Base-by-base conservation (phyloP, 2,113 vertebrate genomes). In the Dicaeum eximium region DNA sequence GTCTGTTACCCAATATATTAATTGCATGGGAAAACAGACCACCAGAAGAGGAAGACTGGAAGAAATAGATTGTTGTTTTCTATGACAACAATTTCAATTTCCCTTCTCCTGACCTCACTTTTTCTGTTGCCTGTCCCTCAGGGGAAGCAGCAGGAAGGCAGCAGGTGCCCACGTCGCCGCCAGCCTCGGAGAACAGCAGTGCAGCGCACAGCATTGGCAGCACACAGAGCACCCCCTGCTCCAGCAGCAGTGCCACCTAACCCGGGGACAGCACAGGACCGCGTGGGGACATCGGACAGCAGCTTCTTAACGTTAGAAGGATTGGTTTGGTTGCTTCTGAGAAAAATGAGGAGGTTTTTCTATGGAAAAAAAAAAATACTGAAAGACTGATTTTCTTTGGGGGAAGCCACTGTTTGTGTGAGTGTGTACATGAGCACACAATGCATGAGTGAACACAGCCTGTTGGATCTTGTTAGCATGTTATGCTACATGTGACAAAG, bases 181-280 rank as follows among this genome's bases (percentile, higher is more conserved):
- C 98, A 0, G 98, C 97, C 91, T 99, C 99, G 0, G 99, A 99
- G 84, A 99, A 99, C 98, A 99, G 99, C 98, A 99, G 99, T 0
- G 98, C 98, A 0, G 99, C 99, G 1, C 99, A 98, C 97, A 99
- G 99, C 89, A 98, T 99, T 0, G 99, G 99, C 96, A 99, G 99
- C 98, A 99, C 99, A 0, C 99, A 99, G 91, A 99, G 99, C 98
- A 99, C 99, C 0, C 99, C 99, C 33, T 99, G 99, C 84, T 99
- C 99, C 86, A 99, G 99, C 98, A 99, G 98, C 98, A 99, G 99
- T 90, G 98, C 98, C 0, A 98, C 99, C 90, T 99, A 99, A 98
- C 97, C 53, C 2, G 53, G 11, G 15, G 7, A 6, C 65, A 80
- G 40, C 86, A 7, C n/a, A 57, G 53, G 86, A 85, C 91, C 69